phyloP scores from a whole-genome alignment of 1,140 invertebrate genomes.

The Gryllus bimaculatus region DNA sequence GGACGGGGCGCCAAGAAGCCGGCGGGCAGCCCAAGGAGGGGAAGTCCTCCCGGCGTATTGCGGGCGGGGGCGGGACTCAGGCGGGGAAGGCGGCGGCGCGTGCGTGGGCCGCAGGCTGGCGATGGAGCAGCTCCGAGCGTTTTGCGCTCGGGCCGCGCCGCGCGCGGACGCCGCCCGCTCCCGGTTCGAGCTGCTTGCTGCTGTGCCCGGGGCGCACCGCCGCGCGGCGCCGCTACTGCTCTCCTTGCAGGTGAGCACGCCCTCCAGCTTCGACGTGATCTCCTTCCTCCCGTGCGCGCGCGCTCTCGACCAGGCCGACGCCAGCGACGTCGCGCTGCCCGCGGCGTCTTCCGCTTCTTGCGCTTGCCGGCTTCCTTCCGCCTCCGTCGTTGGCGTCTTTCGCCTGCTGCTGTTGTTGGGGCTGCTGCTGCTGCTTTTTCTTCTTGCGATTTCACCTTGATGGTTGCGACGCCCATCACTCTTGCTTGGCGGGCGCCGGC shows the following conservation, averaged over 20 bases:
- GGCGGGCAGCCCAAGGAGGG: background rate
- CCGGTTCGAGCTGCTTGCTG: background rate
- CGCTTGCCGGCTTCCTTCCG: conserved; percentile 28
- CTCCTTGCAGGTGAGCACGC: background rate
- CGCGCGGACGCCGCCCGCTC: too few relatives aligned
- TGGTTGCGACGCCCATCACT: background rate
- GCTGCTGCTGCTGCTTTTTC: conserved; percentile 21
- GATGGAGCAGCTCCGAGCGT: background rate
- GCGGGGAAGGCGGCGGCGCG: background rate
- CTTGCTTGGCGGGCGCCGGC: too few relatives aligned
- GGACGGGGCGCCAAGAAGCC: background rate
- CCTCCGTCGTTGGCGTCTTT: conserved; percentile 23
- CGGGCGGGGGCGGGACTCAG: background rate
- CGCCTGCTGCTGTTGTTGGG: background rate
- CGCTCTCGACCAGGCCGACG: too few relatives aligned
- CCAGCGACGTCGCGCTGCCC: too few relatives aligned
- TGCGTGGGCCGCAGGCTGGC: background rate
- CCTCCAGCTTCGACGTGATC: background rate
- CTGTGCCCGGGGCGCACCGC: background rate
- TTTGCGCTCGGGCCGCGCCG: background rate
- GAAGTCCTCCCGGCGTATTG: background rate
- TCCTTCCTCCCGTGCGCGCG: too few relatives aligned
- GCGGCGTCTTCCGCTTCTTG: conserved; percentile 29
- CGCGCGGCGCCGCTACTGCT: background rate
- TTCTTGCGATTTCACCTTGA: conserved; percentile 20